Percentiles rank a stretch among this genome's conserved stretches.
Conservation (phyloP, 2,797 vertebrate genomes). For the Labroides dimidiatus region DNA sequence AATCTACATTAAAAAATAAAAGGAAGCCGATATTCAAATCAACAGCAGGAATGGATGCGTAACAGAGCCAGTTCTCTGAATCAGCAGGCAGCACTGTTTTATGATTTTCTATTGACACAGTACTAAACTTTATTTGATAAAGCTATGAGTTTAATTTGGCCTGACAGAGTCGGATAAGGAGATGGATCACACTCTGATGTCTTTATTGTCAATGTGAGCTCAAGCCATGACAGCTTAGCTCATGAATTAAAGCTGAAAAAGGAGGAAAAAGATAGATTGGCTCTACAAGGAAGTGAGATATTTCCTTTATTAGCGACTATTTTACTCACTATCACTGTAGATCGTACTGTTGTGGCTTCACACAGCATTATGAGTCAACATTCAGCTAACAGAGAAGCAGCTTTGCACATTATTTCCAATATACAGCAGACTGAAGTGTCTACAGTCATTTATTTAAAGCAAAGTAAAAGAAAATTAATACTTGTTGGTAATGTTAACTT, state of each 20-base stretch:
- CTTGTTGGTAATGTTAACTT: no score
- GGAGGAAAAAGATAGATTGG: not conserved
- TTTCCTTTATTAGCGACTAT: not conserved
- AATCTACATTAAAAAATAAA: not conserved
- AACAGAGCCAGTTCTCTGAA: not conserved
- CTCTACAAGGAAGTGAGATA: not conserved
- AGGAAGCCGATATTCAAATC: conserved; percentile 3
- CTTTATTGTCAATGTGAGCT: not conserved
- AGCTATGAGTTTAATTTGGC: not conserved
- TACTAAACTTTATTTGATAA: not conserved
- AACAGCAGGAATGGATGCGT: not conserved
- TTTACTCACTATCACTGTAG: not conserved
- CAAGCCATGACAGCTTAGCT: conserved; percentile 18
- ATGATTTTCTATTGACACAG: not conserved
- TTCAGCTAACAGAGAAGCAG: not conserved
- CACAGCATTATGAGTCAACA: no score
- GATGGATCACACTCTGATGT: not conserved
- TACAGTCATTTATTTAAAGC: not conserved
- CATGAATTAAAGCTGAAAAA: not conserved
- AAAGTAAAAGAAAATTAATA: not conserved
- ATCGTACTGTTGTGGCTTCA: not conserved
- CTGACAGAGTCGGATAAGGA: not conserved
- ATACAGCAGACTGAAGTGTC: not conserved
- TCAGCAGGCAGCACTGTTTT: no score
- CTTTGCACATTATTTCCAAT: not conserved